Base-by-base conservation (phyloP, 2,113 vertebrate genomes). In the Brachyhypopomus gauderio region DNA sequence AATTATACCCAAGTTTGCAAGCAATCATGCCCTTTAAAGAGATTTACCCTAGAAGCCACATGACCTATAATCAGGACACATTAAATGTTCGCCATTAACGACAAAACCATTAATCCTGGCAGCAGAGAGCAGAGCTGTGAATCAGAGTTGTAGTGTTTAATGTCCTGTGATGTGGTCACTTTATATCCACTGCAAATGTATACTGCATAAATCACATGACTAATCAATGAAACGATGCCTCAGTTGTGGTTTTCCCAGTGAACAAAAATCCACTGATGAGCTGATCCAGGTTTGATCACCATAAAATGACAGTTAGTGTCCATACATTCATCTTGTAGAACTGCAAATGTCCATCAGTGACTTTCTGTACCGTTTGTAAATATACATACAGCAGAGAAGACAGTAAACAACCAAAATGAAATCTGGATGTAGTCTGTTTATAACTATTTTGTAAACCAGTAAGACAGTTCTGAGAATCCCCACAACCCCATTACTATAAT, bases 191-290 rank as follows among this genome's bases (percentile, higher is more conserved):
- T 58, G 34, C 60, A 60, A 2, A 36, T 48, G 36, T 48, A 62
- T 36, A 25, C 67, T 34, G 72, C 45, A 79, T 56, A 72, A 48
- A 79, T 79, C 41, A 62, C n/a, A 11, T 59, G 5, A 60, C 66
- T 38, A 78, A 69, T 78, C 66, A 79, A 52, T 3, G 22, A 79
- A 70, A 52, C 17, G 48, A 70, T 70, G 19, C 77, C 27, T 69
- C 45, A 78, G 52, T 78, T 23, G 67, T 58, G 12, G 7, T 78
- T 41, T 38, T 67, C 70, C 62, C 64, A 78, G 27, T 5, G 56
- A n/a, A 45, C 45, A 52, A 52, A 52, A 52, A 52, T 52, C 41
- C 9, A 41, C 9, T 41, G 41, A 41, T 41, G 5, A 41, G 41
- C 9, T 41, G 41, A 41, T 8, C 41, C 41, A 41, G 41, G 41